Conservation (phyloP, 2,888 invertebrate species). For the Lithophane ornitopus region DNA sequence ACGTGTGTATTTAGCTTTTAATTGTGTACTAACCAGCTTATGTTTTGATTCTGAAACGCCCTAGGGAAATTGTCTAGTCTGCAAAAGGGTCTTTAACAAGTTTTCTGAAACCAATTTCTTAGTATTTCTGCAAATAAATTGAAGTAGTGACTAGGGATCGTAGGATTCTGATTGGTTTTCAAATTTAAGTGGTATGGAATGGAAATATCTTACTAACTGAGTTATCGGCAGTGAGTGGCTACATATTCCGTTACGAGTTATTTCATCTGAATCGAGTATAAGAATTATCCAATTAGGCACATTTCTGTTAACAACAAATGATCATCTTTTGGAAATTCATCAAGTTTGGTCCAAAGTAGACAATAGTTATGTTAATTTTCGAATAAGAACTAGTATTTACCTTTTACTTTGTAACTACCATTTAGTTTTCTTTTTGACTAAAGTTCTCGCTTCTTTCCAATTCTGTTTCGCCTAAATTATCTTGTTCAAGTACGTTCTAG, state of each 20-base stretch:
- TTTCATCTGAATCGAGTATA: background rate
- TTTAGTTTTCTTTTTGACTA: constrained; percentile 28
- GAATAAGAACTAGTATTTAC: constrained; percentile 20
- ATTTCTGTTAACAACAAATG: constrained; percentile 16
- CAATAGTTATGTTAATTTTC: constrained; percentile 44
- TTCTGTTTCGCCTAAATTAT: constrained; percentile 44
- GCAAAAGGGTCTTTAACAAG: constrained; percentile 40
- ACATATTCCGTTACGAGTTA: background rate
- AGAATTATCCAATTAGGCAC: constrained; percentile 21
- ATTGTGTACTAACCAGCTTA: constrained; percentile 58
- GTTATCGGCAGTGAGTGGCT: background rate
- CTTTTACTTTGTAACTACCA: constrained; percentile 26
- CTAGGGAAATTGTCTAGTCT: constrained; percentile 33
- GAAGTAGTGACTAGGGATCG: background rate
- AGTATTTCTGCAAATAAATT: constrained; percentile 12
- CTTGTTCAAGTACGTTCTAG: constrained; percentile 37
- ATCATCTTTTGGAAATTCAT: constrained; percentile 3
- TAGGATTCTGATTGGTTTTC: constrained; percentile 33
- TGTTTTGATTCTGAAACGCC: constrained; percentile 51
- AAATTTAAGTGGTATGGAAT: constrained; percentile 5
- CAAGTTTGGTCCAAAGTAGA: constrained; percentile 28
- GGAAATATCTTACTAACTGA: background rate
- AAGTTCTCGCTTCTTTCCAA: constrained; percentile 33
- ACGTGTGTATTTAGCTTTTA: constrained; percentile 65
- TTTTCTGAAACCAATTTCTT: constrained; percentile 46